Evolutionary conservation across 1,140 invertebrate species (phyloP), one percentile per base, ranked within the genome.

Genomic region (Polyergus mexicanus): DNA sequence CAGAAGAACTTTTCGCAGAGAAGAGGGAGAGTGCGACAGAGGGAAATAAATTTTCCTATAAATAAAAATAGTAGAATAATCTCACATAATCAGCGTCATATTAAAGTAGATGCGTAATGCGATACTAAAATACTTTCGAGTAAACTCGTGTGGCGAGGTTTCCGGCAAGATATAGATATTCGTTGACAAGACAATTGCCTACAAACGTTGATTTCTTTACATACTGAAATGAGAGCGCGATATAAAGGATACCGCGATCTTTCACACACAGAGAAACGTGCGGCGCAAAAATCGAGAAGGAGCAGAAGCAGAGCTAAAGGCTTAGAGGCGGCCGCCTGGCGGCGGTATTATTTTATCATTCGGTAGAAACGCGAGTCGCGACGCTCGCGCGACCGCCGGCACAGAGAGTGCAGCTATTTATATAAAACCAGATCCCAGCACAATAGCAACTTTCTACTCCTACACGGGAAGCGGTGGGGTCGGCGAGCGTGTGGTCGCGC

Each of bases 391-490:
- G 44, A 77, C 62, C 54, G 69, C 28, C 65, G 85, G 32, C 90
- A 54, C 71, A 35, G 32, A 35, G 32, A 86, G 88, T 81, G 90
- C 84, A 86, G 91, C 91, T 92, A 93, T 93, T 93, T 93, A 92
- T 92, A 92, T 92, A 92, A 92, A 92, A 92, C 92, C 91, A 92
- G 92, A 92, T 92, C 90, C 85, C 78, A 76, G 86, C 88, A 93
- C 92, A 93, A 93, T 92, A 93, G 91, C 91, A 92, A 93, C 92
- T 93, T 93, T 93, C 92, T 93, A 93, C 92, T 92, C 91, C 92
- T 93, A 93, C 92, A 91, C 90, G 88, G 85, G 66, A 88, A 87
- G 87, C 88, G 90, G 88, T 88, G 89, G 81, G 88, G 80, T 56
- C 77, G 60, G 32, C 69, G 83, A 56, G 56, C 65, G 86, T 71